Percentiles rank a stretch among this genome's conserved stretches.
These are phyloP conservation scores for Uropsilus gracilis DNA, from an alignment of 2,113 vertebrate genomes.

Conservation along the genomic window DNA sequence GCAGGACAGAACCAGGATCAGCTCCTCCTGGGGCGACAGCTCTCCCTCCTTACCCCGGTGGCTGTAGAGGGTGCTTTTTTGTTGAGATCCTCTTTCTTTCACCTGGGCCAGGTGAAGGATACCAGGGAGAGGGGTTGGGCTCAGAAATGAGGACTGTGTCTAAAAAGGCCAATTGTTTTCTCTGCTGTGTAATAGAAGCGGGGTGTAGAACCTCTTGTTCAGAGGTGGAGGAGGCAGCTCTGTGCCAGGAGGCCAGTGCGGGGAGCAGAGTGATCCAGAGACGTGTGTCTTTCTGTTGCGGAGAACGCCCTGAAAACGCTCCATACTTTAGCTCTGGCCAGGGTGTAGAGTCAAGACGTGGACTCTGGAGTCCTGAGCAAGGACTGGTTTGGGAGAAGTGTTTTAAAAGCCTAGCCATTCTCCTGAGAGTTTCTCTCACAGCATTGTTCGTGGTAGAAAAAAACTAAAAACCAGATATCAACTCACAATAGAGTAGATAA, in stretches of 20 bases:
- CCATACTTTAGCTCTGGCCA: not conserved
- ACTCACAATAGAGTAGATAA: not conserved
- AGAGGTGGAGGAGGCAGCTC: not conserved
- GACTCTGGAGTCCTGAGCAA: not conserved
- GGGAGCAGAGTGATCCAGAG: not conserved
- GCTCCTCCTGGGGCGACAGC: not conserved
- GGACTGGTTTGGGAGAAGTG: not conserved
- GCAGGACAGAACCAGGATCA: not conserved
- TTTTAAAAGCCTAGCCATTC: constrained; percentile 12
- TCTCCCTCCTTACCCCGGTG: not conserved
- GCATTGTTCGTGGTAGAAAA: not conserved
- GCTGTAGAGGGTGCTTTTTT: constrained; percentile 46
- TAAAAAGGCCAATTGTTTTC: constrained; percentile 71
- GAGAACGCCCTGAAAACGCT: not conserved
- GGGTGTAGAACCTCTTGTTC: constrained; percentile 1
- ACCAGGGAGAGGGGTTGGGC: not conserved
- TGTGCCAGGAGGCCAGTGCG: not conserved
- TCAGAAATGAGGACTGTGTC: constrained; percentile 19
- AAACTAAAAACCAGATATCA: not conserved
- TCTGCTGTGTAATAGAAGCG: not conserved
- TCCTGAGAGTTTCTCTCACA: not conserved
- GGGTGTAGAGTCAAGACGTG: not conserved
- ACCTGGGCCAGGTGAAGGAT: not conserved
- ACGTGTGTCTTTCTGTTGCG: not conserved
- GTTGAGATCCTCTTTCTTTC: not conserved